Evolutionary conservation across 2,113 vertebrate species (phyloP), one percentile per base, ranked within the genome.

Genomic region (Paedocypris sp.): DNA sequence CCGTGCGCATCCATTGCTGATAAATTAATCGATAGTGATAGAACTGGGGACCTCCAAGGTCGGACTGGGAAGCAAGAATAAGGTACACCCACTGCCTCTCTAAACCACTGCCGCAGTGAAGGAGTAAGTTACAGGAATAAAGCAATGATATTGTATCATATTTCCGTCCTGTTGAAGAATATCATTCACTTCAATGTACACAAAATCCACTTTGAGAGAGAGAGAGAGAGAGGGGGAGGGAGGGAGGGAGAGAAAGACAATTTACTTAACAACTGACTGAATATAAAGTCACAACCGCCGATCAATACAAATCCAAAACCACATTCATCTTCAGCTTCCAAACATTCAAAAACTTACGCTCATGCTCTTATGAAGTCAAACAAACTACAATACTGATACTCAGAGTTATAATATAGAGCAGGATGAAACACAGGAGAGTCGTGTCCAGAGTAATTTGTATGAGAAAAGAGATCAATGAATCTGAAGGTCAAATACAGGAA

Each of bases 1-100:
- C 68, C 63, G 71, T 58, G 65, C 71, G 73, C 64, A n/a, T 76
- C 60, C 20, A 11, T 74, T 72, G 66, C 43, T 68, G 45, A 49
- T 46, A 60, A 60, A 60, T 58, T 53, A 35, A 67, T 52, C 57
- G 28, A 45, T 43, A 67, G 47, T 0, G 39, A 67, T 52, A 60
- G 39, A 47, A 43, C 54, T 58, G 26, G 33, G 33, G n/a, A 33
- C 25, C 6, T 3, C 25, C n/a, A 22, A 32, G 19, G 7, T 33
- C 33, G 25, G 23, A 6, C 20, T 43, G 22, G 45, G 51, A 36
- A 61, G 53, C 19, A 32, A 8, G 65, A 52, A 62, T 56, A 25
- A 35, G 49, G 49, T 46, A 43, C 23, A 19, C 13, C 29, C 26
- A 35, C 16, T 15, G 35, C n/a, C 16, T 60, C 41, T 22, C 47